A percentile compares a stretch with the other conserved stretches of the same genome.
These are phyloP conservation scores for Otocyon megalotis DNA, from an alignment of 2,113 vertebrate species.

Conservation along the genomic window DNA sequence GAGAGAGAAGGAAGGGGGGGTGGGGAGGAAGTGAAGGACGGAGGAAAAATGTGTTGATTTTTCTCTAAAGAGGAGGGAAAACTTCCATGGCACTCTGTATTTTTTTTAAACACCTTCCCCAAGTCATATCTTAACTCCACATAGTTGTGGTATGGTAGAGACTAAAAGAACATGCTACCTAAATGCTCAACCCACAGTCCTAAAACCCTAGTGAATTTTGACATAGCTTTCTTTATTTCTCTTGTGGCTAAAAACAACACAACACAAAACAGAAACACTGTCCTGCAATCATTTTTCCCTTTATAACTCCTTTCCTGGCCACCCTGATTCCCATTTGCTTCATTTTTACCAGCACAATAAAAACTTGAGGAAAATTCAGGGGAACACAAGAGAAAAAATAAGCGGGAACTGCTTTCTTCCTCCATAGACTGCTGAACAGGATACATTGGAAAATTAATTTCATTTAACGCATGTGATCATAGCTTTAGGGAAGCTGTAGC, in stretches of 20 bases:
- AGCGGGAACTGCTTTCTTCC: background rate
- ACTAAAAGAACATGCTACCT: background rate
- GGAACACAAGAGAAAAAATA: background rate
- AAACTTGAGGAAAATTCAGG: conserved; percentile 43
- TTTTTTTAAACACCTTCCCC: background rate
- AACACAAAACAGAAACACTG: background rate
- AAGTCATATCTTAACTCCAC: background rate
- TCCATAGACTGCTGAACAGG: conserved; percentile 38
- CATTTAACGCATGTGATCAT: background rate
- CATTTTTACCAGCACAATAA: background rate
- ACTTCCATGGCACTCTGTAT: background rate
- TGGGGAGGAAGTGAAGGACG: background rate
- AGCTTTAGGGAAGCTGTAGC: conserved; percentile 68
- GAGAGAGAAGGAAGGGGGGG: background rate
- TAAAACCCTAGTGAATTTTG: background rate
- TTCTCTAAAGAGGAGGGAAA: background rate
- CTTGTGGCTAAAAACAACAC: background rate
- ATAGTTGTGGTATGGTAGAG: background rate
- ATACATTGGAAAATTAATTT: conserved; percentile 43
- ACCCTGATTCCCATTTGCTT: background rate
- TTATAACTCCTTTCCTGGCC: background rate
- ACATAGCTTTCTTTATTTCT: background rate
- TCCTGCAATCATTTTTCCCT: background rate
- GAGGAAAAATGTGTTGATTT: background rate
- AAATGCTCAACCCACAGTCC: too few relatives aligned